Conservation (phyloP, 2,797 vertebrate genomes). For the Borostomias antarcticus region DNA sequence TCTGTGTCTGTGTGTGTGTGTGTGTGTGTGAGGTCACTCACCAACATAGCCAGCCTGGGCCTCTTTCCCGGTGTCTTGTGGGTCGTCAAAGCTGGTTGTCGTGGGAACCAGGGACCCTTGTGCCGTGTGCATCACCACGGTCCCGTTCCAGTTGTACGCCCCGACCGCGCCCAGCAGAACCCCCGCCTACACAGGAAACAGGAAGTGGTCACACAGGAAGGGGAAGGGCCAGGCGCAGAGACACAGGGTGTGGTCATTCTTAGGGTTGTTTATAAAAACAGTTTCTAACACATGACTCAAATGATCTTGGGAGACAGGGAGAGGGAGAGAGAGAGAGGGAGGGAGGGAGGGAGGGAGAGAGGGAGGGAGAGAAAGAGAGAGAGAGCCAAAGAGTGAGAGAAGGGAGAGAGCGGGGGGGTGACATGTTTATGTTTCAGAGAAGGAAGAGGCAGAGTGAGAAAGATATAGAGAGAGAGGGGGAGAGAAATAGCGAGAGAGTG, state of each 20-base stretch:
- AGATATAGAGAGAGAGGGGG: no score
- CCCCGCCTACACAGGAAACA: constrained; percentile 70
- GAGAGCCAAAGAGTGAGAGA: constrained; percentile 24
- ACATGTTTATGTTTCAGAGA: no score
- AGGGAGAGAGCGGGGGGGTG: no score
- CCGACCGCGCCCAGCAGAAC: constrained; percentile 94
- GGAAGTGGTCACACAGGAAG: constrained; percentile 37
- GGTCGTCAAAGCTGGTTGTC: constrained; percentile 80
- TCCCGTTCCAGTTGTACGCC: constrained; percentile 97
- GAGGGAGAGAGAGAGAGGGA: no score
- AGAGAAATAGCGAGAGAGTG: no score
- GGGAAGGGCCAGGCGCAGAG: neutral
- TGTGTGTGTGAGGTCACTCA: constrained; percentile 60
- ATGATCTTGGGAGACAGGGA: no score
- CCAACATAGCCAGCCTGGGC: constrained; percentile 91
- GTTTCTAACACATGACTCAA: no score
- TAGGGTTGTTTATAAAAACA: no score
- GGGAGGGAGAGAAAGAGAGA: neutral
- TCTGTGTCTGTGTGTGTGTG: constrained; percentile 3
- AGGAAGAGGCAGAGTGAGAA: no score
- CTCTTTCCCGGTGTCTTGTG: constrained; percentile 80
- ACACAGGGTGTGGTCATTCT: no score
- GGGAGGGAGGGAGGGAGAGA: no score
- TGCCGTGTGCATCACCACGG: constrained; percentile 85
- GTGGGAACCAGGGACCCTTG: constrained; percentile 65